Evolutionary conservation across 2,113 vertebrate genomes (phyloP).

Genomic region (Plectropomus leopardus): DNA sequence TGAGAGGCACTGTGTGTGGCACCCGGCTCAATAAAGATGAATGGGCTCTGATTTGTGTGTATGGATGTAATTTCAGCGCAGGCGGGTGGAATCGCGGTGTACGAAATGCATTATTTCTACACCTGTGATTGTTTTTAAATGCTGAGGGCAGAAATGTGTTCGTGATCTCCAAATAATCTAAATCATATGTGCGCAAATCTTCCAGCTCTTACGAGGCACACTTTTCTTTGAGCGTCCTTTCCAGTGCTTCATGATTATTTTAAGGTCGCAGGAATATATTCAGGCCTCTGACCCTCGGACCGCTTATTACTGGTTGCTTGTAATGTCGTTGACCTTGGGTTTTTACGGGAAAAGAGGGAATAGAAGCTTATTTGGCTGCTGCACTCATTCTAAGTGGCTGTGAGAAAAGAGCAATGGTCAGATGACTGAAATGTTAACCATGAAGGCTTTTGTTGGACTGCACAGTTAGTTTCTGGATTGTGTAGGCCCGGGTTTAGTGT

Average conservation of each 20-base stretch:
- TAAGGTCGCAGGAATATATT: slow-evolving; percentile 37
- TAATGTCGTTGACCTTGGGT: slow-evolving; percentile 27
- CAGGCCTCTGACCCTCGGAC: slow-evolving; percentile 18
- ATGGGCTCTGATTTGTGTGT: slow-evolving; percentile 67
- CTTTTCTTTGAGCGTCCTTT: neutral
- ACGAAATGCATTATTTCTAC: slow-evolving; percentile 19
- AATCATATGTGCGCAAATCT: slow-evolving; percentile 32
- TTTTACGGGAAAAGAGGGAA: slow-evolving; percentile 42
- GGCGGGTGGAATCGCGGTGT: neutral
- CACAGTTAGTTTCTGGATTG: slow-evolving; percentile 26
- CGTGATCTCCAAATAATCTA: slow-evolving; percentile 13
- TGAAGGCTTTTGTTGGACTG: slow-evolving; percentile 29
- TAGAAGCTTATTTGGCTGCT: slow-evolving; percentile 28
- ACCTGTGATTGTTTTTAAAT: slow-evolving; percentile 35
- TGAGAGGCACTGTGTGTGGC: slow-evolving; percentile 67
- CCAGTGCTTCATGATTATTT: slow-evolving; percentile 9
- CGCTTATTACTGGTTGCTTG: slow-evolving; percentile 19
- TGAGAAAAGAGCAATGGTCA: slow-evolving; percentile 6
- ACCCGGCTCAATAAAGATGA: slow-evolving; percentile 56
- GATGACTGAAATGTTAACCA: slow-evolving; percentile 28
- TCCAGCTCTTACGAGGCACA: neutral
- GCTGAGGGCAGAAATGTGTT: slow-evolving; percentile 41
- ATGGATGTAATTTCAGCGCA: slow-evolving; percentile 38
- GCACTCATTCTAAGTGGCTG: slow-evolving; percentile 34
- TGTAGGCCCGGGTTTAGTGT: slow-evolving; percentile 24